Base-by-base conservation (phyloP, 2,113 vertebrate genomes). In the Dicrurus megarhynchus region DNA sequence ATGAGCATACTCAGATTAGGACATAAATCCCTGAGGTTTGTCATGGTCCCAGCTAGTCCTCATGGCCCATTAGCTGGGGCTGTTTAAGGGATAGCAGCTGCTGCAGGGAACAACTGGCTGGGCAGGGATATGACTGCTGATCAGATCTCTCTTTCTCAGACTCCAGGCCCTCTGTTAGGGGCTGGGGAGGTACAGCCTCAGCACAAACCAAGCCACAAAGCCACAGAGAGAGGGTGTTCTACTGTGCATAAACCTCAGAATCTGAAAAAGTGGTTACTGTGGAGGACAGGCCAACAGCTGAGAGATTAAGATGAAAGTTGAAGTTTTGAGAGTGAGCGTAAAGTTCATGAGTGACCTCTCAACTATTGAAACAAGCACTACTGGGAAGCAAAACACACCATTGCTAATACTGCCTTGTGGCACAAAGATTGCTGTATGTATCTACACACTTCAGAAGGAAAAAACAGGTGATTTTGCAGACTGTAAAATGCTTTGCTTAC, bases 41-140 rank as follows among this genome's bases (percentile, higher is more conserved):
- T 46, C 74, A 55, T 2, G 9, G 88, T 49, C 74, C 47, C 65
- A 94, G 57, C n/a, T 35, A 64, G 57, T 14, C 59, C 46, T 78
- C 47, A 28, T 8, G 42, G 60, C 60, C 84, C 52, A 52, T 61
- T 46, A 71, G 30, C 8, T 74, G n/a, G 39, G 46, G 33, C 42
- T 79, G 65, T 49, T 85, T 63, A 59, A 82, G 33, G 60, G 30
- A 46, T 50, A 59, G 69, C 32, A 87, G 61, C 74, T 92, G 81
- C 61, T 87, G 18, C 27, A 68, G 74, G 44, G 50, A 94, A 42
- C 57, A 83, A 27, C 11, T 52, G 68, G 7, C 28, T 8, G 1
- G 44, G 30, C 59, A 77, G n/a, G 22, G 27, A 39, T 44, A 27
- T 0, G 4, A 39, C 2, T 4, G 3, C 49, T 2, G 1, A 28